Base-by-base conservation (phyloP, 1,140 invertebrate genomes). In the Zaprionus kolodkinae region DNA sequence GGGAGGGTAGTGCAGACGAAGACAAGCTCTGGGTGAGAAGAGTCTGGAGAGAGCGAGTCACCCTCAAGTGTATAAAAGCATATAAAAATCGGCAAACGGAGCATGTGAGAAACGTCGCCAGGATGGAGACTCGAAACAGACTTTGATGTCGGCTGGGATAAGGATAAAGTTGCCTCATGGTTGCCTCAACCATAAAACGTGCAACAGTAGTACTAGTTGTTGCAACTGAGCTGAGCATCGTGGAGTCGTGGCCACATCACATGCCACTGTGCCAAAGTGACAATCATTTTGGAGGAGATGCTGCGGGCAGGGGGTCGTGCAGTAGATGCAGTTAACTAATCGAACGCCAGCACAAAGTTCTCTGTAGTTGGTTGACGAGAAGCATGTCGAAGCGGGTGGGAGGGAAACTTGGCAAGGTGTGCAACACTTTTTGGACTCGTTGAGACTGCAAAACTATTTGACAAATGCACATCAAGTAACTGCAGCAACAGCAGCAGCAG, bases 21-120 rank as follows among this genome's bases (percentile, higher is more conserved):
- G 25, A 27, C 25, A 3, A 25, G 9, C 17, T 40, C 13, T 13
- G n/a, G 40, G 6, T n/a, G 60, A 33, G 60, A 33, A 43, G 4
- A 9, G 15, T 54, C 0, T 30, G 36, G 21, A 35, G 45, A 55
- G 15, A 38, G 59, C 10, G 21, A 38, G 54, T n/a, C 1, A 57
- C 63, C 48, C 68, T 68, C 72, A 72, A 79, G 72, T 87, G 79
- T 76, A 86, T 82, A 79, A 66, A 52, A 81, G 83, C 79, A 70
- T 63, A 84, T 81, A 78, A 89, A 89, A 89, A 78, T 79, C 78
- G 76, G 72, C 89, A 89, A 85, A 72, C 17, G 78, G 72, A 62
- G 64, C 65, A 89, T 81, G 85, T 59, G 68, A 71, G 68, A 79
- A 64, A 75, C 52, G 81, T 80, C 68, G 55, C 27, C 48, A 35